Conservation (phyloP, 92 coral and sea anemone species). For the Meandrina meandrites region DNA sequence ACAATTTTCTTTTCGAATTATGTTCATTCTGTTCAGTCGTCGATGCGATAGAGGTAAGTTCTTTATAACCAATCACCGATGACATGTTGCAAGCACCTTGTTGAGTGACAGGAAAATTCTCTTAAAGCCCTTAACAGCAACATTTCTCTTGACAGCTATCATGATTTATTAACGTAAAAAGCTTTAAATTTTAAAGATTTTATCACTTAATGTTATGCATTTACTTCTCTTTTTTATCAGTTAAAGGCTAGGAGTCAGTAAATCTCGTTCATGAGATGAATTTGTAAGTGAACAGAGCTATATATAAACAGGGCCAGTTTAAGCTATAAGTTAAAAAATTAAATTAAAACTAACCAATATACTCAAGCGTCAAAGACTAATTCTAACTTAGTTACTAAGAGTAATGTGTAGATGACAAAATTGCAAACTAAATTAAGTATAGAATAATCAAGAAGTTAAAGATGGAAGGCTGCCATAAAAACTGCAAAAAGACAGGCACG, state of each 20-base stretch:
- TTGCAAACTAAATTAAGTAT: neutral
- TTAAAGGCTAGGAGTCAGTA: conserved; percentile 15
- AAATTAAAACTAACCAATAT: neutral
- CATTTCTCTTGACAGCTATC: no score
- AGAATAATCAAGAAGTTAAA: neutral
- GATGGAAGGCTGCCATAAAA: no score
- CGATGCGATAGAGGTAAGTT: no score
- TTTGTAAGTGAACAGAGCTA: conserved; percentile 12
- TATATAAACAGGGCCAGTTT: neutral
- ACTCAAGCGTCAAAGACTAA: neutral
- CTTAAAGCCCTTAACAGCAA: neutral
- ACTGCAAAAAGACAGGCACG: neutral
- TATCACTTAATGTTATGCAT: neutral
- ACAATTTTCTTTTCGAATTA: neutral
- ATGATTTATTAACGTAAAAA: neutral
- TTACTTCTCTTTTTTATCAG: conserved; percentile 3
- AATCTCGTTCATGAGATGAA: conserved; percentile 13
- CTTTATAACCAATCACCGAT: neutral
- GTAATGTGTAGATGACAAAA: neutral
- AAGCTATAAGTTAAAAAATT: neutral
- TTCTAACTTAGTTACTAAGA: neutral
- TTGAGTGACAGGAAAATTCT: neutral
- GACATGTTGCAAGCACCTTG: neutral
- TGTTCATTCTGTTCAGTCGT: no score
- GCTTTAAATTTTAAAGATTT: neutral